These are phyloP conservation scores for Tachysurus vachellii DNA, from an alignment of 2,113 vertebrate species.

Conservation along the genomic window DNA sequence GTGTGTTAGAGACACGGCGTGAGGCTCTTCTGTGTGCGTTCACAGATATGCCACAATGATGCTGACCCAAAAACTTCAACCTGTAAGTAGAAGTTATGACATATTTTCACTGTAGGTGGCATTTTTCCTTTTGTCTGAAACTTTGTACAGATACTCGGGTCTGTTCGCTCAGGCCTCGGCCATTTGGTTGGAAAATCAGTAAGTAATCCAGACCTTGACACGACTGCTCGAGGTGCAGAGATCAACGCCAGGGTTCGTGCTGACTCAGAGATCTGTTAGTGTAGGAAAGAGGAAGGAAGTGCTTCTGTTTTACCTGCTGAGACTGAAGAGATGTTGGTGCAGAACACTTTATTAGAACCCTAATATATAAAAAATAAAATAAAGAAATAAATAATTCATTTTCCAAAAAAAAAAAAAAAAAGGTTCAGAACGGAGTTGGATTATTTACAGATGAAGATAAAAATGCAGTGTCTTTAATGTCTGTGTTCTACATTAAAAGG, in stretches of 20 bases:
- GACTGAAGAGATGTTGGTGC: neutral
- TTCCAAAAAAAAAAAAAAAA: no score
- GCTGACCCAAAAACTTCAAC: conserved; percentile 73
- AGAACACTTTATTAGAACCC: neutral
- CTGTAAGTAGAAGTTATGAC: conserved; percentile 65
- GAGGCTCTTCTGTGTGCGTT: conserved; percentile 43
- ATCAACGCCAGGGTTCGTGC: no score
- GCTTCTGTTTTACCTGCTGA: neutral
- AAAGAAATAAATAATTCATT: no score
- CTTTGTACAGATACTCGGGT: neutral
- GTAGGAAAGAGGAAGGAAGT: neutral
- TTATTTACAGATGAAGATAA: no score
- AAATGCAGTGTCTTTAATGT: neutral
- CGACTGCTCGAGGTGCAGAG: neutral
- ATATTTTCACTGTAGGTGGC: neutral
- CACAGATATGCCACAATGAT: conserved; percentile 70
- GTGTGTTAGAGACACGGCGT: conserved; percentile 29
- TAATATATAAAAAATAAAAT: neutral
- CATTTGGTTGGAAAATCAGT: neutral
- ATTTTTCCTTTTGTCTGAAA: neutral
- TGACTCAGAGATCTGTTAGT: neutral
- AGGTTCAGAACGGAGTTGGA: no score
- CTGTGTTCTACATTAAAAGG: neutral
- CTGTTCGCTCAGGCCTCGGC: neutral
- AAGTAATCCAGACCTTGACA: neutral